These are phyloP conservation scores for Hoplostethus mediterraneus DNA, from an alignment of 2,797 vertebrate genomes.

Conservation along the genomic window DNA sequence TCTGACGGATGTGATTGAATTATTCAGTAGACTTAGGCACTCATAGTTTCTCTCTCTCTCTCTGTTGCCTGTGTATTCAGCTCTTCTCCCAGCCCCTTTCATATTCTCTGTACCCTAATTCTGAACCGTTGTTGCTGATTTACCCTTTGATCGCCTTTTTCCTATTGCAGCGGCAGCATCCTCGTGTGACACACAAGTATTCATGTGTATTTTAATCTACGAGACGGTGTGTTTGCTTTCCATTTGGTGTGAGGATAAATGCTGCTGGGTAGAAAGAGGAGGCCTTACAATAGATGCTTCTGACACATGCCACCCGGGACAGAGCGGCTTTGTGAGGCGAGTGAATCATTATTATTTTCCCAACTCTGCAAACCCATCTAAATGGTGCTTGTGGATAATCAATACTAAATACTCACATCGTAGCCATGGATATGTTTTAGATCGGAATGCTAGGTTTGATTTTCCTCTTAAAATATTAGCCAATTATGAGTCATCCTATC, in stretches of 20 bases:
- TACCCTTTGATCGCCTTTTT: slow-evolving; percentile 26
- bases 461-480: slow-evolving; percentile 27
- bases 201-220: slow-evolving; percentile 7
- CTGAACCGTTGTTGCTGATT: slow-evolving; percentile 20
- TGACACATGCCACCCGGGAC: slow-evolving; percentile 3
- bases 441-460: slow-evolving; percentile 35
- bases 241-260: slow-evolving; percentile 14
- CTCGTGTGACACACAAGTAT: slow-evolving; percentile 26
- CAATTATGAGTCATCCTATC: slow-evolving; percentile 18
- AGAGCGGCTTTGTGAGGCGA: slow-evolving; percentile 1
- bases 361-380: slow-evolving; percentile 39
- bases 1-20: slow-evolving; percentile 61
- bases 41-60: slow-evolving; percentile 36
- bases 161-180: slow-evolving; percentile 30
- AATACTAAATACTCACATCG: slow-evolving; percentile 36
- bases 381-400: slow-evolving; percentile 66
- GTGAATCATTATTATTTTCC: neutral
- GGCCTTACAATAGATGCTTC: neutral
- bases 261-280: neutral
- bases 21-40: slow-evolving; percentile 66
- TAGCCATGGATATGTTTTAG: slow-evolving; percentile 51
- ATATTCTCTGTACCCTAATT: slow-evolving; percentile 48
- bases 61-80: slow-evolving; percentile 51
- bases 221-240: slow-evolving; percentile 27
- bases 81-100: slow-evolving; percentile 37